A percentile compares a stretch with the other conserved stretches of the same genome.
phyloP scores from a whole-genome alignment of 2,113 vertebrate genomes.

The Melanerpes aurifrons region DNA sequence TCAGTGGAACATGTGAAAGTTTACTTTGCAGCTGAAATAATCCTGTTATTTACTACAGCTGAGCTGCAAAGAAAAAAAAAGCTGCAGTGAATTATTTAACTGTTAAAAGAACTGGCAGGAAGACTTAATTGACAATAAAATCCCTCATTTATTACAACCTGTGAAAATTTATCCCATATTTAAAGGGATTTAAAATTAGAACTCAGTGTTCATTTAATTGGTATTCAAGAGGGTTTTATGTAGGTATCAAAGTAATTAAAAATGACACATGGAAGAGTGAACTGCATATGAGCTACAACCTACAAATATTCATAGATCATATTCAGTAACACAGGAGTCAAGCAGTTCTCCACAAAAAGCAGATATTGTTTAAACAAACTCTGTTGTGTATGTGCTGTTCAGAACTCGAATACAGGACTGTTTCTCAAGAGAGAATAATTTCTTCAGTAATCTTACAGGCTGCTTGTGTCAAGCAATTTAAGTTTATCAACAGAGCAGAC shows the following conservation, averaged over 20 bases:
- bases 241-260: background rate
- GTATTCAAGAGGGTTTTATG: background rate
- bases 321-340: background rate
- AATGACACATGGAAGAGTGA: background rate
- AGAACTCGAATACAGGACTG: background rate
- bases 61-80: background rate
- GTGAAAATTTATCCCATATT: background rate
- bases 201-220: background rate
- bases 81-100: background rate
- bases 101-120: background rate
- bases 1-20: background rate
- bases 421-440: background rate
- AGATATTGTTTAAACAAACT: background rate
- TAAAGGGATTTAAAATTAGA: background rate
- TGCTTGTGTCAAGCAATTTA: background rate
- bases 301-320: background rate
- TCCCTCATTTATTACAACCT: background rate
- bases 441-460: background rate
- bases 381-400: background rate
- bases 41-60: background rate
- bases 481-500: background rate
- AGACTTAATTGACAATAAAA: background rate
- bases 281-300: background rate
- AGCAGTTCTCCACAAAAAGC: background rate
- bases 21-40: conserved; percentile 22